phyloP scores from a whole-genome alignment of 2,797 vertebrate genomes.

The Tragelaphus eurycerus region DNA sequence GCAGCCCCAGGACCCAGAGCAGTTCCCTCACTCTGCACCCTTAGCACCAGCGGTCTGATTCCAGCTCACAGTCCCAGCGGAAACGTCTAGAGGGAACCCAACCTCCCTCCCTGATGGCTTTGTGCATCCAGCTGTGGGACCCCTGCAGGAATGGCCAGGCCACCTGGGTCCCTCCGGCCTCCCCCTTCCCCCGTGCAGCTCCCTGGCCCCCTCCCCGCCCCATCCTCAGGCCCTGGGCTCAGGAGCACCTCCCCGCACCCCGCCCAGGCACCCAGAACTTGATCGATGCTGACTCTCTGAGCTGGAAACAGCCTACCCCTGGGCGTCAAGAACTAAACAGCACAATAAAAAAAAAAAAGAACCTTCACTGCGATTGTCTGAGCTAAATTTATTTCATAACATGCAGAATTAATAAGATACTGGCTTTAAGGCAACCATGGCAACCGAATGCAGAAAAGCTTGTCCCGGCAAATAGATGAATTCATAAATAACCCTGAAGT shows the following conservation, averaged over 20 bases:
- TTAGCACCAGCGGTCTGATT: fast-evolving
- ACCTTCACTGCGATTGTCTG: constrained; percentile 58
- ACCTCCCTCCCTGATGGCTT: background rate
- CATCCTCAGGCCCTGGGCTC: fast-evolving
- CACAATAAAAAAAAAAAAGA: constrained; percentile 59
- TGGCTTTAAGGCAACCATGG: constrained; percentile 81
- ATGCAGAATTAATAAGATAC: constrained; percentile 82
- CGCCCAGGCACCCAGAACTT: background rate
- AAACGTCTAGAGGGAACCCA: fast-evolving
- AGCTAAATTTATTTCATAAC: constrained; percentile 82
- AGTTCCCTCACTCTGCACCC: background rate
- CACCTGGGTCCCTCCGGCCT: background rate
- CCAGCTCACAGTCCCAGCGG: background rate
- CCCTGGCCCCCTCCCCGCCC: background rate
- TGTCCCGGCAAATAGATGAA: constrained; percentile 82
- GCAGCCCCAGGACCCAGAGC: background rate
- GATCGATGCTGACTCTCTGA: background rate
- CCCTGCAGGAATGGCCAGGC: background rate
- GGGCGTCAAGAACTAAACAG: constrained; percentile 31
- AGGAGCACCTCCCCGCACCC: background rate
- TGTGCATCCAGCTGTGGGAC: background rate
- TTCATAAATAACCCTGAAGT: constrained; percentile 84
- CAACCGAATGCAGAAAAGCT: constrained; percentile 79
- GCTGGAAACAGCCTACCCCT: constrained; percentile 32
- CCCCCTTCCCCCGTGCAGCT: background rate